A percentile compares a stretch with the other conserved stretches of the same genome.
Conservation (phyloP, 2,888 invertebrate species). For the Philonicus albiceps region DNA sequence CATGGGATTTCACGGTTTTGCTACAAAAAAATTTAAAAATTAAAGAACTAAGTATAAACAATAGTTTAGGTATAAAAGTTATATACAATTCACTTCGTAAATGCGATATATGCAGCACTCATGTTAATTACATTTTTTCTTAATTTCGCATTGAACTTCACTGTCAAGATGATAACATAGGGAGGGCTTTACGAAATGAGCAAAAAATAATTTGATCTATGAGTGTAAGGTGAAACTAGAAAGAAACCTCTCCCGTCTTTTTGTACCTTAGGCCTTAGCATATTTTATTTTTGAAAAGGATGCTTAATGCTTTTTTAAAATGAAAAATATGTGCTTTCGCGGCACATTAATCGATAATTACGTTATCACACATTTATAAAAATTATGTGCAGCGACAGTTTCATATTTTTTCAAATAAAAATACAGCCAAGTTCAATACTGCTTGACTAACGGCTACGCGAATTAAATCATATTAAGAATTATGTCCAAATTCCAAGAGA, state of each 20-base stretch:
- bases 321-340: neutral
- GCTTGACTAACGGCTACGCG: neutral
- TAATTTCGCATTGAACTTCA: neutral
- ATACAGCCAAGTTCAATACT: neutral
- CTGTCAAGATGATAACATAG: neutral
- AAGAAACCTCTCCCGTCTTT: too few species aligned
- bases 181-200: too few species aligned
- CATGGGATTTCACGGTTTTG: neutral
- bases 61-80: neutral
- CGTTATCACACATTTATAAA: neutral
- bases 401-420: neutral
- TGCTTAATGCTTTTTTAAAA: neutral
- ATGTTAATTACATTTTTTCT: neutral
- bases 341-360: neutral
- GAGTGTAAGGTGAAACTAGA: too few species aligned
- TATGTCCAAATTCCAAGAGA: slow-evolving; percentile 43
- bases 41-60: neutral
- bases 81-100: neutral
- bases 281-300: neutral
- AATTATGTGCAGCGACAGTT: too few species aligned
- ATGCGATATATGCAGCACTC: neutral
- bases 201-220: too few species aligned
- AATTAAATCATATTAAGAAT: neutral
- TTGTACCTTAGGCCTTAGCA: neutral
- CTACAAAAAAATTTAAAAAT: neutral